A percentile compares a stretch with the other conserved stretches of the same genome.
phyloP scores from a whole-genome alignment of 2,113 vertebrate genomes.

The Salvelinus sp. region DNA sequence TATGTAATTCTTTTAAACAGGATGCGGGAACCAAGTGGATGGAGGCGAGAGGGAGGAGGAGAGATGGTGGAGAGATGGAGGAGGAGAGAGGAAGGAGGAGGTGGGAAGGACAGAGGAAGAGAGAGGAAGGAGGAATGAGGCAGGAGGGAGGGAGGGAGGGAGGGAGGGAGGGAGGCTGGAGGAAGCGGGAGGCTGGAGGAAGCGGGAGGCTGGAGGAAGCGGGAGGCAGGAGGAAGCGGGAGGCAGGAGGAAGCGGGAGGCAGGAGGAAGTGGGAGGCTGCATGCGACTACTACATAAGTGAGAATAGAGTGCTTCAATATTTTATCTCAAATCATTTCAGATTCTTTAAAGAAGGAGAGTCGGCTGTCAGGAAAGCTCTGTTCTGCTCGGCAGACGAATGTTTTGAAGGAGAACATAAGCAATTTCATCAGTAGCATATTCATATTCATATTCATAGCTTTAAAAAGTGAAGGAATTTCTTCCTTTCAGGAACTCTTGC shows the following conservation, averaged over 20 bases:
- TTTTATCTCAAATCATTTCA: conserved; percentile 41
- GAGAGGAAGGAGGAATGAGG: no score
- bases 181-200: no score
- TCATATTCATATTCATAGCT: conserved; percentile 12
- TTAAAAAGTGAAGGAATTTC: neutral
- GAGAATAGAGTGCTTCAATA: conserved; percentile 26
- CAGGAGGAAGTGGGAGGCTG: no score
- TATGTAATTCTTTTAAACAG: conserved; percentile 27
- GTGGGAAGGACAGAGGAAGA: no score
- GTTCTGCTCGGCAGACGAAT: conserved; percentile 3
- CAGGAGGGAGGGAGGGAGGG: no score
- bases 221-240: no score
- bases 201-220: no score
- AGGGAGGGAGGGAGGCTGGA: no score
- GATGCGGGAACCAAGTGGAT: neutral
- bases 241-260: no score
- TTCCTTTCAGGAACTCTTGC: conserved; percentile 3
- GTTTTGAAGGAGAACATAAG: neutral
- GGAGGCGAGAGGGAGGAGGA: no score
- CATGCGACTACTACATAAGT: neutral
- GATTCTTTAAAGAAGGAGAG: conserved; percentile 27
- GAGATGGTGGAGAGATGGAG: no score
- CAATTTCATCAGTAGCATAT: conserved; percentile 5
- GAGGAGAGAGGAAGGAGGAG: no score
- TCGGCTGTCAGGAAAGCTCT: conserved; percentile 25